Evolutionary conservation across 2,113 vertebrate genomes (phyloP).

Genomic region (Trogon melanurus): DNA sequence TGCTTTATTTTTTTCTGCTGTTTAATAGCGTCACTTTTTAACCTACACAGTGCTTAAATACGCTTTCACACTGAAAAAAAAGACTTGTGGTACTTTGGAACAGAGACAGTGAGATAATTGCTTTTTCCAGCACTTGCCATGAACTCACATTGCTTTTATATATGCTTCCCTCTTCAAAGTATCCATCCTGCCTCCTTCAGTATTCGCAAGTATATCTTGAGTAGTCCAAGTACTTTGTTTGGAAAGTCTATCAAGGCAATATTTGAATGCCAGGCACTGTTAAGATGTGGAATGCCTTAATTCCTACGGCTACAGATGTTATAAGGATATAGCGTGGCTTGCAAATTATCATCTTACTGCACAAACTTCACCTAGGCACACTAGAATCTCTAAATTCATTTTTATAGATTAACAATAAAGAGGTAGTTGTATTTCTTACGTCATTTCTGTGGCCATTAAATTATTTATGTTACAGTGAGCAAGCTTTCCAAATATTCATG

Average conservation of each 20-base stretch:
- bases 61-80: neutral
- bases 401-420: neutral
- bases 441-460: neutral
- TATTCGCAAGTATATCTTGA: slow-evolving; percentile 1
- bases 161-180: slow-evolving; percentile 12
- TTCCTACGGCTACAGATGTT: neutral
- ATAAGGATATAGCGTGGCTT: neutral
- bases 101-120: neutral
- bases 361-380: neutral
- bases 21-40: neutral
- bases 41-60: neutral
- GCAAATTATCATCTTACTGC: neutral
- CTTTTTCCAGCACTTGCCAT: slow-evolving; percentile 14
- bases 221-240: neutral
- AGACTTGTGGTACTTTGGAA: neutral
- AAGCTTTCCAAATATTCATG: neutral
- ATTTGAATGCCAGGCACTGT: neutral
- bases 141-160: neutral
- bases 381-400: neutral
- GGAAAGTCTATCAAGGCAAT: neutral
- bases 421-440: neutral
- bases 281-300: neutral
- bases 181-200: neutral
- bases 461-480: neutral
- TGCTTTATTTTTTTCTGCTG: neutral